phyloP scores from a whole-genome alignment of 2,797 vertebrate genomes.

The Philypnodon macrostomus region DNA sequence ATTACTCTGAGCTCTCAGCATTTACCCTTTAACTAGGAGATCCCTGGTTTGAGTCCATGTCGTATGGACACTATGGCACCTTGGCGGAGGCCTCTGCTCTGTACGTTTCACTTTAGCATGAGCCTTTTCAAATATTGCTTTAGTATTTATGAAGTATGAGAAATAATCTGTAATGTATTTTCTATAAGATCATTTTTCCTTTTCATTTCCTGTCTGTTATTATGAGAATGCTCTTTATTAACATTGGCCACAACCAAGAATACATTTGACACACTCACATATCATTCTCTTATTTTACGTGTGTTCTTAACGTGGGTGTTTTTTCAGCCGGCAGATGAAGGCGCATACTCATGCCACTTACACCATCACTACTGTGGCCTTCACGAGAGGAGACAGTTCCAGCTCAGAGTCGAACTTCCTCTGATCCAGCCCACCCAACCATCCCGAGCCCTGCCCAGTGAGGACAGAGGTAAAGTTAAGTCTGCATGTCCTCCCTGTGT shows the following conservation, averaged over 20 bases:
- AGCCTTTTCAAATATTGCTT: too few relatives aligned
- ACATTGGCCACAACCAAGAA: not conserved
- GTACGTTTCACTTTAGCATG: too few relatives aligned
- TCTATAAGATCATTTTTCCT: too few relatives aligned
- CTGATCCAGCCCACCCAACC: slow-evolving; percentile 49
- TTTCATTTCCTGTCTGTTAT: not conserved
- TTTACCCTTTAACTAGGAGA: too few relatives aligned
- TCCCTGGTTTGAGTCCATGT: too few relatives aligned
- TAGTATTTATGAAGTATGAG: too few relatives aligned
- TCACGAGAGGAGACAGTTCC: slow-evolving; percentile 88
- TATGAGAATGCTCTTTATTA: not conserved
- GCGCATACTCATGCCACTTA: slow-evolving; percentile 94
- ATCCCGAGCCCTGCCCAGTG: slow-evolving; percentile 56
- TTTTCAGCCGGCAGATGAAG: slow-evolving; percentile 79
- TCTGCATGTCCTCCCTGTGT: too few relatives aligned
- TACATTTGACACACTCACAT: not conserved
- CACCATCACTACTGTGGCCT: slow-evolving; percentile 97
- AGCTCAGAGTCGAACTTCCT: slow-evolving; percentile 72
- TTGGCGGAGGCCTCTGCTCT: too few relatives aligned
- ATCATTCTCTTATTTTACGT: not conserved
- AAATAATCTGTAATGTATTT: too few relatives aligned
- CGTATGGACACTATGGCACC: too few relatives aligned
- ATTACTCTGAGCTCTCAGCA: too few relatives aligned
- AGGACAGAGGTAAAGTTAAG: slow-evolving; percentile 66
- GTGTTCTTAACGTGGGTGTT: not conserved